Base-by-base conservation (phyloP, 2,888 invertebrate species). In the Brassicogethes aeneus region DNA sequence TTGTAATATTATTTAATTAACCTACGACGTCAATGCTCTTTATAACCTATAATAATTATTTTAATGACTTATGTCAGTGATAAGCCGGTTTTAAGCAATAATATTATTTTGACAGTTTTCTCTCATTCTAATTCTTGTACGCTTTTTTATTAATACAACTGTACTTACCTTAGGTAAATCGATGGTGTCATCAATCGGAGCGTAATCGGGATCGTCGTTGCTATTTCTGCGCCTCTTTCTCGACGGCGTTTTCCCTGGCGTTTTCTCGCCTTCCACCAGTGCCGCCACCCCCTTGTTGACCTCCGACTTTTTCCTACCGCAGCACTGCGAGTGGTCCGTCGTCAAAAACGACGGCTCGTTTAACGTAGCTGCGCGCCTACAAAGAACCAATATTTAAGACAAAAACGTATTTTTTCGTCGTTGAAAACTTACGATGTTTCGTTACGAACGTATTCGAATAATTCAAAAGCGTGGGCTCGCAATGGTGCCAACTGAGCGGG, bases 391-490 rank as follows among this genome's bases (percentile, higher is more conserved):
- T 16, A n/a, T n/a, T n/a, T n/a, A n/a, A n/a, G 30, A 2, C 14
- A 39, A 12, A 35, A 2, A 13, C 2, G 7, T 16, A 13, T 14
- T 1, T n/a, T n/a, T n/a, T n/a, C n/a, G n/a, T n/a, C n/a, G n/a
- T n/a, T n/a, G n/a, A n/a, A 23, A 10, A 58, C 65, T 65, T 67
- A 77, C 76, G 70, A 70, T 48, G 73, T 76, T 56, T 78, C 78
- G 34, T 76, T 68, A 50, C 76, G 73, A 47, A 80, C 78, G 60
- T 78, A 85, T 43, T 82, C 78, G 46, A 80, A 69, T 5, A 85
- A 69, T 30, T 85, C 84, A 75, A 82, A 80, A 56, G 83, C 83
- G 17, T 76, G 66, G n/a, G 82, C 80, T 17, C 85, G 72, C 13
- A 79, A 62, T 16, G 76, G 75, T 70, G 75, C 80, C 17, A 86